Conservation (phyloP, 2,888 invertebrate species). For the Auanema sp. region DNA sequence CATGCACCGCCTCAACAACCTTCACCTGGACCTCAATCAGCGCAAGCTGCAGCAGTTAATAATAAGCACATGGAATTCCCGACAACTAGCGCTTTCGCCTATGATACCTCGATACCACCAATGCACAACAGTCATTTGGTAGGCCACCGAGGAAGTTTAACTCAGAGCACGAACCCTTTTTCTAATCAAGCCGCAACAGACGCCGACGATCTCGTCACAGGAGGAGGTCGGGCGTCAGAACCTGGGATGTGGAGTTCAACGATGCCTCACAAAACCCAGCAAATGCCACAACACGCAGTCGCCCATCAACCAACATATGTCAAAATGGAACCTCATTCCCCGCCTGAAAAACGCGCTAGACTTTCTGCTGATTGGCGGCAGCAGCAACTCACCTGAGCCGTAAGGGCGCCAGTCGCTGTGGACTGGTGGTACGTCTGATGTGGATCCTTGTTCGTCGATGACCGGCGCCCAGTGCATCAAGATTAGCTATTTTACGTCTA, state of each 20-base stretch:
- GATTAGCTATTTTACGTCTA: no score
- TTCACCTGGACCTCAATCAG: not conserved
- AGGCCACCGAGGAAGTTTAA: no score
- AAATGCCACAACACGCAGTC: conserved; percentile 10
- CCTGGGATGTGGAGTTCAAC: conserved; percentile 22
- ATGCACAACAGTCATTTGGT: no score
- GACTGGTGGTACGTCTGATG: not conserved
- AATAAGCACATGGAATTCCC: conserved; percentile 15
- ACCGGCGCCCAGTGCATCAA: no score
- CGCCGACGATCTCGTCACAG: conserved; percentile 30
- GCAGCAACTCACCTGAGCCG: conserved; percentile 36
- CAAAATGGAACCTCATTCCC: conserved; percentile 58
- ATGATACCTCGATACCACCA: conserved; percentile 8
- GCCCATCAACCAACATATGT: conserved; percentile 44
- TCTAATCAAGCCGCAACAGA: conserved; percentile 28
- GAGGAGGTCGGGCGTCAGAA: conserved; percentile 8
- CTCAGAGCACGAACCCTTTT: no score
- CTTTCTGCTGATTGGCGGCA: conserved; percentile 48
- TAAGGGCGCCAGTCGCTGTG: not conserved
- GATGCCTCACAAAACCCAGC: conserved; percentile 13
- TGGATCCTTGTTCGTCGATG: no score
- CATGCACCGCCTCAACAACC: conserved; percentile 8
- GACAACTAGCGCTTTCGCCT: conserved; percentile 15
- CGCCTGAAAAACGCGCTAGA: conserved; percentile 59
- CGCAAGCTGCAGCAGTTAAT: not conserved